Percentiles rank a stretch among this genome's conserved stretches.
Conservation (phyloP, 1,140 invertebrate species). For the Drosophila ogumai region DNA sequence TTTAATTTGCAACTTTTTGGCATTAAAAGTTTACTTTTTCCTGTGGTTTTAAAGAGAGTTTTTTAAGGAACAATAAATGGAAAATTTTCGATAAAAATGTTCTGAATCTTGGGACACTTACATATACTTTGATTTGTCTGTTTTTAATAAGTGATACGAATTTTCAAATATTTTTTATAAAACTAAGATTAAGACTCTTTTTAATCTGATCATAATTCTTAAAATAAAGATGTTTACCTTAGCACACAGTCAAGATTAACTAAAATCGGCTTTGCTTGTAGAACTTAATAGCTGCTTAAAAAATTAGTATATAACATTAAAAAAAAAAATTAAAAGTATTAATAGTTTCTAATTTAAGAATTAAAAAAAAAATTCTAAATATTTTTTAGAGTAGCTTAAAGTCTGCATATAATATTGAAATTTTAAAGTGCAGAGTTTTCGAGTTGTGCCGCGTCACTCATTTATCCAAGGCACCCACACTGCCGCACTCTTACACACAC, state of each 20-base stretch:
- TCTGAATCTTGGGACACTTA: background rate
- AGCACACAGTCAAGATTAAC: background rate
- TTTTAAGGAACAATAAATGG: background rate
- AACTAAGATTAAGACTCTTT: background rate
- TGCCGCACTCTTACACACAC: constrained; percentile 29
- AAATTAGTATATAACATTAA: background rate
- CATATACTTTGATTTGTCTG: background rate
- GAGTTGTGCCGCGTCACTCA: constrained; percentile 47
- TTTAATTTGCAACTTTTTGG: background rate
- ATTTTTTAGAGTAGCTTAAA: constrained; percentile 9
- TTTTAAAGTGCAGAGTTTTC: constrained; percentile 43
- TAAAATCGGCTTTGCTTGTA: background rate
- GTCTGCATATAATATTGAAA: background rate
- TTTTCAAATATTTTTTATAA: no score
- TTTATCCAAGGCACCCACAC: constrained; percentile 52
- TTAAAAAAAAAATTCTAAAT: background rate
- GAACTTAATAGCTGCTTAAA: background rate
- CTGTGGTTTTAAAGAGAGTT: background rate
- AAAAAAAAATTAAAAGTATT: background rate
- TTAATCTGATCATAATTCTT: background rate
- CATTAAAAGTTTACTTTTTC: background rate
- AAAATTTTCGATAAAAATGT: background rate
- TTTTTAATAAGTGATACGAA: background rate
- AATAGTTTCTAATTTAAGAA: background rate
- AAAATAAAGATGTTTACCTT: background rate